Percentiles rank a stretch among this genome's conserved stretches.
phyloP scores from a whole-genome alignment of 2,797 vertebrate genomes.

The Sciaenops ocellatus region DNA sequence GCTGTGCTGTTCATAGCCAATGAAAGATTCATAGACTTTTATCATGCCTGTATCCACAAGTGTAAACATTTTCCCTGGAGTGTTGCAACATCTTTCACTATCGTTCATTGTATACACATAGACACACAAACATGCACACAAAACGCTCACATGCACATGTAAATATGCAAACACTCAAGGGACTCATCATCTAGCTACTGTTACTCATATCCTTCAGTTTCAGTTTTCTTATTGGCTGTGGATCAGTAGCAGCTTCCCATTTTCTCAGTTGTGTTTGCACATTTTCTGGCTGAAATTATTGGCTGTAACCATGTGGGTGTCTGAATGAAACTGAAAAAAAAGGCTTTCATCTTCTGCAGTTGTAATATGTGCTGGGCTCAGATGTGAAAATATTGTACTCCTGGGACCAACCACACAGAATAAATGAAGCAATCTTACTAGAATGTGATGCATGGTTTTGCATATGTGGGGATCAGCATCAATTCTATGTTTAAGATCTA shows the following conservation, averaged over 20 bases:
- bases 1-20: constrained; percentile 33
- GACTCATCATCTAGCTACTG: constrained; percentile 32
- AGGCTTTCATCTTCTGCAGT: constrained; percentile 65
- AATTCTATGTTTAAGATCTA: constrained; percentile 43
- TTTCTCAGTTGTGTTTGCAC: constrained; percentile 72
- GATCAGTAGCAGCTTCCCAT: constrained; percentile 54
- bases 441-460: constrained; percentile 44
- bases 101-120: neutral
- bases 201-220: constrained; percentile 43
- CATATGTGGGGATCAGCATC: constrained; percentile 23
- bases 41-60: constrained; percentile 62
- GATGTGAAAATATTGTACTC: constrained; percentile 63
- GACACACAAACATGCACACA: neutral
- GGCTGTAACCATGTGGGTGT: constrained; percentile 51
- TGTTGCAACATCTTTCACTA: constrained; percentile 50
- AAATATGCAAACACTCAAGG: constrained; percentile 24
- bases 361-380: constrained; percentile 53
- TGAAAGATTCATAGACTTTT: constrained; percentile 57
- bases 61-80: constrained; percentile 60
- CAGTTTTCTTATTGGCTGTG: constrained; percentile 38
- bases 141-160: constrained; percentile 29
- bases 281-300: constrained; percentile 61
- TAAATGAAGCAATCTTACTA: constrained; percentile 56
- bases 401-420: constrained; percentile 54
- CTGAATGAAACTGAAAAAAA: constrained; percentile 64